These are phyloP conservation scores for Eupithecia tripunctaria DNA, from an alignment of 2,888 invertebrate species.

Conservation along the genomic window DNA sequence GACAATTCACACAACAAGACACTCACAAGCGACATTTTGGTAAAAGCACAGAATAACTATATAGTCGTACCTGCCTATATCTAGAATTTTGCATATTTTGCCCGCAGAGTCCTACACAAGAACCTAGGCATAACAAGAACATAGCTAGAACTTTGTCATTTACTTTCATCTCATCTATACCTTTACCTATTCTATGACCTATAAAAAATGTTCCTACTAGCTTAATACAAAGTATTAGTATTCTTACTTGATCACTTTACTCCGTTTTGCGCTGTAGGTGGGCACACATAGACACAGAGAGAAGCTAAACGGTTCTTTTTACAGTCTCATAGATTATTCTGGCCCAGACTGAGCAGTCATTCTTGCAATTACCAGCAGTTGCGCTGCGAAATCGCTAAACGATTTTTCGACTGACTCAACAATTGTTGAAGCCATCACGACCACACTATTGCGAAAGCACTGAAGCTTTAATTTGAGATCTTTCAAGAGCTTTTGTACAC, in stretches of 20 bases:
- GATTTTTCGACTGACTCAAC: constrained; percentile 43
- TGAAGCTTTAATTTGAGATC: constrained; percentile 6
- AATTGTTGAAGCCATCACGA: constrained; percentile 37
- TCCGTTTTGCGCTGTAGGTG: neutral
- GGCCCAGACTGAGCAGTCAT: constrained; percentile 44
- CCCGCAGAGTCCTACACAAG: no score
- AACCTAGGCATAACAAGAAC: neutral
- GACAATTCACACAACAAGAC: no score
- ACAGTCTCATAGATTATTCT: constrained; percentile 42
- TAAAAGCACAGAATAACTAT: no score
- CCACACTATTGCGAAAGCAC: constrained; percentile 10
- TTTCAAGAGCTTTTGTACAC: neutral
- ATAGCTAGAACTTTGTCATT: neutral
- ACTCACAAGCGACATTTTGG: no score
- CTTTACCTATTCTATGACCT: neutral
- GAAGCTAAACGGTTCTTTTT: constrained; percentile 29
- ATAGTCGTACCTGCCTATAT: no score
- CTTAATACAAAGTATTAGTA: neutral
- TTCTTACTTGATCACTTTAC: neutral
- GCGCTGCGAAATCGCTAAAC: constrained; percentile 44
- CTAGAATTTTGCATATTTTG: no score
- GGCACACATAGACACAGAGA: neutral
- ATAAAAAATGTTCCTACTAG: neutral
- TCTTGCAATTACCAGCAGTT: constrained; percentile 45
- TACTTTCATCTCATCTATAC: neutral